Percentiles rank a stretch among this genome's conserved stretches.
Conservation (phyloP, 2,888 invertebrate species). For the Spilarctia lutea region DNA sequence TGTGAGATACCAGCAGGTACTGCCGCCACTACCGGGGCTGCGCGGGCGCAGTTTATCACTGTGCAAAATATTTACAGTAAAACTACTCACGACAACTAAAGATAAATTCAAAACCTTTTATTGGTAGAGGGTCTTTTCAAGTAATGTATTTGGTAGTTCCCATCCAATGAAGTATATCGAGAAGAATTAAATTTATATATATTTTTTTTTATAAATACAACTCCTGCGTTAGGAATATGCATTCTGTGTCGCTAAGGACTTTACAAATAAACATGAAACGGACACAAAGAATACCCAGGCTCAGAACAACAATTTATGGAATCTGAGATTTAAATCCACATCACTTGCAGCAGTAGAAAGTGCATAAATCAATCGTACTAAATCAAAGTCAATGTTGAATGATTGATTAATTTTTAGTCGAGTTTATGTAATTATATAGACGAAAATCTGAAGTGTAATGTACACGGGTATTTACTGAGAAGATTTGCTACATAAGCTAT, state of each 20-base stretch:
- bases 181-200: too few relatives aligned
- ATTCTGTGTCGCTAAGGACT: too few relatives aligned
- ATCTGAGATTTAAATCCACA: too few relatives aligned
- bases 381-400: not conserved
- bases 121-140: slow-evolving; percentile 1
- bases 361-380: too few relatives aligned
- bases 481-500: not conserved
- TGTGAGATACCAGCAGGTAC: slow-evolving; percentile 26
- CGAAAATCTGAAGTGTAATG: too few relatives aligned
- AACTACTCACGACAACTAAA: not conserved
- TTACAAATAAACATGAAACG: too few relatives aligned
- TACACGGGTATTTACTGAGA: not conserved
- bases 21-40: slow-evolving; percentile 27
- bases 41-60: slow-evolving; percentile 9
- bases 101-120: not conserved
- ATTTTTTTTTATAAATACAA: too few relatives aligned
- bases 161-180: not conserved
- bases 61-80: slow-evolving; percentile 19
- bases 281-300: too few relatives aligned
- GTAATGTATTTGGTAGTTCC: not conserved
- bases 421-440: not conserved
- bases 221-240: too few relatives aligned
- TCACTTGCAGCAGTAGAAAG: too few relatives aligned
- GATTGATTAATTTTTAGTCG: not conserved
- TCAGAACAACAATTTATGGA: too few relatives aligned